Base-by-base conservation (phyloP, 2,113 vertebrate genomes). In the Promerops cafer region DNA sequence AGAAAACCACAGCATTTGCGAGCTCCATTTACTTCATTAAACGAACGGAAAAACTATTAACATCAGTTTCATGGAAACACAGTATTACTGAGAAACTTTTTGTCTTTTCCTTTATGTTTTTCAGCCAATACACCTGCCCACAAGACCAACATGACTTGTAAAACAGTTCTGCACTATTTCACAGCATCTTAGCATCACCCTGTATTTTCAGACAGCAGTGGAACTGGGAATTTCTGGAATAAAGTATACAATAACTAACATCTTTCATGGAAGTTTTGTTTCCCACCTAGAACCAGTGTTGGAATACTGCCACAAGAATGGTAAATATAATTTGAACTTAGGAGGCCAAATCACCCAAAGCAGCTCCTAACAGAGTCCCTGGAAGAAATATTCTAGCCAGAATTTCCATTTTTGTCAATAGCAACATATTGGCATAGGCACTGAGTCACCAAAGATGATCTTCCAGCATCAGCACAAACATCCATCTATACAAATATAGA, bases 391-490 rank as follows among this genome's bases (percentile, higher is more conserved):
- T 44, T 84, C 16, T 3, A 23, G 11, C 47, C 74, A 96, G 23
- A 72, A 93, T 79, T 89, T 93, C 80, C 54, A 69, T 76, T 95
- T 95, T 92, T 89, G 63, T 91, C 65, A 85, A 47, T 8, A 71
- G 61, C 44, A 78, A 76, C 53, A 63, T 49, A 82, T 22, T 26
- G 7, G 26, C 50, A 35, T 39, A 61, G 20, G 9, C 45, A 69
- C 50, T 57, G 45, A 75, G 57, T 90, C 78, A 93, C 37, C 6
- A 0, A 54, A 54, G 26, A 71, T 76, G 37, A 82, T 65, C 78
- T 61, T 37, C 42, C 63, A 65, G 76, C n/a, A n/a, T n/a, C n/a
- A n/a, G 63, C 37, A n/a, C 91, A 85, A 63, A 42, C 4, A 53
- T 59, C 26, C 26, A 53, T 16, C 24, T 53, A 66, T 20, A 21